Conservation (phyloP, 2,888 invertebrate genomes). For the Drosophila prostipennis region DNA sequence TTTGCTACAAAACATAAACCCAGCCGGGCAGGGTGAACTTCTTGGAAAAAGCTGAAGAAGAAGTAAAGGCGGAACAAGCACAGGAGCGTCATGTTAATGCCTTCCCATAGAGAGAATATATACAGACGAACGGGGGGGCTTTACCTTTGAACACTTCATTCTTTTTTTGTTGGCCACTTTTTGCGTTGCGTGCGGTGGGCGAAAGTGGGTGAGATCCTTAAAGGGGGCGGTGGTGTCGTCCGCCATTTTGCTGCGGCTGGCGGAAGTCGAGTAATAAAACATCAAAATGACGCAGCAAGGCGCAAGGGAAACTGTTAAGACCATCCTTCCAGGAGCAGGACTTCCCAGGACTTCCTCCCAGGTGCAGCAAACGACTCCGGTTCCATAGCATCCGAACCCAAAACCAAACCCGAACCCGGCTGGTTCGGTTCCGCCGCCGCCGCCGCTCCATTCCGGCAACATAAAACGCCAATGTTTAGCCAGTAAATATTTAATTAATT, state of each 20-base stretch:
- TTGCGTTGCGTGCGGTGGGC: conserved; percentile 24
- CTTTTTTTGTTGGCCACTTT: conserved; percentile 16
- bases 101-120: conserved; percentile 25
- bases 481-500: conserved; percentile 79
- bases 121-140: conserved; percentile 11
- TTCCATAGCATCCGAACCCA: conserved; percentile 2
- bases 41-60: conserved; percentile 25
- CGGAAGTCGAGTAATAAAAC: conserved; percentile 80
- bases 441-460: conserved; percentile 34
- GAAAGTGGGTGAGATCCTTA: background rate
- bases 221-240: background rate
- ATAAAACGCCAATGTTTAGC: conserved; percentile 67
- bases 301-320: conserved; percentile 52
- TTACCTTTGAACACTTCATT: conserved; percentile 53
- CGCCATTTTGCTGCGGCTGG: conserved; percentile 46
- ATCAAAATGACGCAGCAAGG: conserved; percentile 75
- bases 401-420: background rate
- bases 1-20: conserved; percentile 55
- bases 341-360: conserved; percentile 6
- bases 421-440: background rate
- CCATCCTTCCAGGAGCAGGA: conserved; percentile 25
- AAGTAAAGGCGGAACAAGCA: conserved; percentile 18
- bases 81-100: conserved; percentile 46
- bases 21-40: conserved; percentile 27
- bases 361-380: conserved; percentile 34